phyloP scores from a whole-genome alignment of 2,113 vertebrate species.

The Clupea harengus region DNA sequence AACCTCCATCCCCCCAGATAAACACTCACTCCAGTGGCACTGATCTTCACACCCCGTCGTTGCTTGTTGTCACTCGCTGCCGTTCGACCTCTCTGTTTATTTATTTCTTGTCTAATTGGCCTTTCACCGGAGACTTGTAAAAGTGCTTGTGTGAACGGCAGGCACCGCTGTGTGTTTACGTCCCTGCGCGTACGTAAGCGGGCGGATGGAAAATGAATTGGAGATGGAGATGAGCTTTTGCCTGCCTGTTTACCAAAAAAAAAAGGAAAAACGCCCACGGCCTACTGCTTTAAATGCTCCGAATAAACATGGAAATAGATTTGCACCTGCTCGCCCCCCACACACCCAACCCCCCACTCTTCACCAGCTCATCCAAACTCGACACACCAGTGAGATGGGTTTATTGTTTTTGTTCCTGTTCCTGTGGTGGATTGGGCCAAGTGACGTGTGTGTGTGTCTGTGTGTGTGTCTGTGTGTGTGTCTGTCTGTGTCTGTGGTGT shows the following conservation, averaged over 20 bases:
- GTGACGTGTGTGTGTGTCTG: slow-evolving; percentile 2
- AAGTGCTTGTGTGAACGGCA: slow-evolving; percentile 1
- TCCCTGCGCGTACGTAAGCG: slow-evolving; percentile 30
- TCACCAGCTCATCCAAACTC: background rate
- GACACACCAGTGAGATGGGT: background rate
- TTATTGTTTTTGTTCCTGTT: background rate
- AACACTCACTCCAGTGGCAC: background rate
- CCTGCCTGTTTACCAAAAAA: slow-evolving; percentile 25
- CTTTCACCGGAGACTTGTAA: slow-evolving; percentile 15
- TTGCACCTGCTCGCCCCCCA: slow-evolving; percentile 31
- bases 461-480: slow-evolving; percentile 18
- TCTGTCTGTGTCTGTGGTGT: slow-evolving; percentile 11
- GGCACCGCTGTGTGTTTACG: slow-evolving; percentile 9
- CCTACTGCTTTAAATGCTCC: slow-evolving; percentile 27
- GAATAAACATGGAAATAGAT: slow-evolving; percentile 35
- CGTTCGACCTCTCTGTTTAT: background rate
- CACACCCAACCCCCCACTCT: background rate
- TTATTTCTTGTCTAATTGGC: background rate
- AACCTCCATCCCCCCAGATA: background rate
- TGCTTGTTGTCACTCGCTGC: background rate
- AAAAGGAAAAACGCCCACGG: slow-evolving; percentile 38
- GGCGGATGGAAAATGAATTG: slow-evolving; percentile 47
- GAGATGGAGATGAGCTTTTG: slow-evolving; percentile 44
- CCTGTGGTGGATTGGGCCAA: background rate
- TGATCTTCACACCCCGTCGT: background rate